A percentile compares a stretch with the other conserved stretches of the same genome.
Evolutionary conservation across 2,888 invertebrate species (phyloP).

Genomic region (Cryptocephalus primarius): DNA sequence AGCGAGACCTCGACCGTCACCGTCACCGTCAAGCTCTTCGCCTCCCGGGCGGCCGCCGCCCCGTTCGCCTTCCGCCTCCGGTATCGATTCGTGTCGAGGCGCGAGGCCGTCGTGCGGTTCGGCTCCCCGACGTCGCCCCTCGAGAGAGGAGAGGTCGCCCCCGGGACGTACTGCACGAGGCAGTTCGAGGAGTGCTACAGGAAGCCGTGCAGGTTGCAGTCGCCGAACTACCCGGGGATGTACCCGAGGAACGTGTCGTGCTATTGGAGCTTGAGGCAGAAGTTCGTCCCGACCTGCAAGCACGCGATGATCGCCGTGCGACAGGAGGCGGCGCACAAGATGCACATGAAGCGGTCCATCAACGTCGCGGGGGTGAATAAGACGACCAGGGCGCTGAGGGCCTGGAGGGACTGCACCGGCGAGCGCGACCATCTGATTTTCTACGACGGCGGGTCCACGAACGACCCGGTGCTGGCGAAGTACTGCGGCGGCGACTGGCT

Average conservation of each 20-base stretch:
- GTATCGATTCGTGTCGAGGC: slow-evolving; percentile 71
- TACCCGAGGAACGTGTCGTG: slow-evolving; percentile 84
- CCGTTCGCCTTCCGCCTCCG: slow-evolving; percentile 72
- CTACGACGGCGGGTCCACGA: slow-evolving; percentile 73
- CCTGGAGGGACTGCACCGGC: slow-evolving; percentile 75
- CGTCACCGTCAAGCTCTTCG: slow-evolving; percentile 69
- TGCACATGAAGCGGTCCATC: slow-evolving; percentile 57
- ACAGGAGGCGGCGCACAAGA: slow-evolving; percentile 63
- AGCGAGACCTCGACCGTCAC: slow-evolving; percentile 86
- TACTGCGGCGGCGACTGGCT: slow-evolving; percentile 84
- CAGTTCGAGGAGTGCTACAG: slow-evolving; percentile 76
- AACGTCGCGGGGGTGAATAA: slow-evolving; percentile 60
- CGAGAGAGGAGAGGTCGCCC: slow-evolving; percentile 75
- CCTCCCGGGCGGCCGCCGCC: slow-evolving; percentile 47
- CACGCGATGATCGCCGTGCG: slow-evolving; percentile 83
- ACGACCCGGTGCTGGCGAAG: slow-evolving; percentile 73
- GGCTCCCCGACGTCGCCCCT: slow-evolving; percentile 65
- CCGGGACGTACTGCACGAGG: slow-evolving; percentile 52
- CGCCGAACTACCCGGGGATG: slow-evolving; percentile 86
- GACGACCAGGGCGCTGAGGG: slow-evolving; percentile 56
- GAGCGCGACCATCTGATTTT: slow-evolving; percentile 76
- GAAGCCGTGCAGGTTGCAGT: slow-evolving; percentile 76
- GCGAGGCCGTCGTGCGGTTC: slow-evolving; percentile 70
- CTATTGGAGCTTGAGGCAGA: slow-evolving; percentile 77
- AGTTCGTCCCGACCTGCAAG: slow-evolving; percentile 78